These are phyloP conservation scores for Pterocles gutturalis DNA, from an alignment of 2,113 vertebrate species.

Conservation along the genomic window DNA sequence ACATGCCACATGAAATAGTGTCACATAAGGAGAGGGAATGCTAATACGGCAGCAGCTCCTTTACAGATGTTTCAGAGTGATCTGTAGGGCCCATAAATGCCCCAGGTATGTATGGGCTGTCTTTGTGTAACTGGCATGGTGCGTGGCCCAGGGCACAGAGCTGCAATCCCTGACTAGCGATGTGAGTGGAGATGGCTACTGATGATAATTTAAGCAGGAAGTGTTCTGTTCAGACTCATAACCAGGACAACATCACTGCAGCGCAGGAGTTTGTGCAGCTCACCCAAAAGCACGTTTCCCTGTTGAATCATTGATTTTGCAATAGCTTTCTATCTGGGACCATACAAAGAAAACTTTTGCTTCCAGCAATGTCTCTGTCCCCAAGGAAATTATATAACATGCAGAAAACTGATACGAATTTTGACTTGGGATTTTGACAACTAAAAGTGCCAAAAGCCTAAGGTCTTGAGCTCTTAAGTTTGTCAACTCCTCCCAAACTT, in stretches of 20 bases:
- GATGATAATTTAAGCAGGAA: neutral
- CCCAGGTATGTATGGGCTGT: fast-evolving
- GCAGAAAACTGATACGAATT: neutral
- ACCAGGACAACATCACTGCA: neutral
- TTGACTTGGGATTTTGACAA: neutral
- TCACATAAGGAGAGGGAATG: neutral
- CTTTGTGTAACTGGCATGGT: neutral
- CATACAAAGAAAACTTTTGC: neutral
- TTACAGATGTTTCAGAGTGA: neutral
- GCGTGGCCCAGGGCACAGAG: neutral
- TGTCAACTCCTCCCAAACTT: neutral
- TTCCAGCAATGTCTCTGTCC: neutral
- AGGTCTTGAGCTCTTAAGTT: neutral
- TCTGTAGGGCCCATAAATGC: neutral
- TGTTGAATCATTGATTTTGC: neutral
- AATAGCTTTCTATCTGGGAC: neutral
- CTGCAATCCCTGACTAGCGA: neutral
- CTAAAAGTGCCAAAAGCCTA: neutral
- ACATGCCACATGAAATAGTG: neutral
- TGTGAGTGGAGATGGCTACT: neutral
- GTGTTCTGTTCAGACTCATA: neutral
- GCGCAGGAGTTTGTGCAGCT: neutral
- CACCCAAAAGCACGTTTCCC: neutral
- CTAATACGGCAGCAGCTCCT: neutral
- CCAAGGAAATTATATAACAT: neutral